Evolutionary conservation across 2,797 vertebrate species (phyloP).

Genomic region (Sebastes goodei): DNA sequence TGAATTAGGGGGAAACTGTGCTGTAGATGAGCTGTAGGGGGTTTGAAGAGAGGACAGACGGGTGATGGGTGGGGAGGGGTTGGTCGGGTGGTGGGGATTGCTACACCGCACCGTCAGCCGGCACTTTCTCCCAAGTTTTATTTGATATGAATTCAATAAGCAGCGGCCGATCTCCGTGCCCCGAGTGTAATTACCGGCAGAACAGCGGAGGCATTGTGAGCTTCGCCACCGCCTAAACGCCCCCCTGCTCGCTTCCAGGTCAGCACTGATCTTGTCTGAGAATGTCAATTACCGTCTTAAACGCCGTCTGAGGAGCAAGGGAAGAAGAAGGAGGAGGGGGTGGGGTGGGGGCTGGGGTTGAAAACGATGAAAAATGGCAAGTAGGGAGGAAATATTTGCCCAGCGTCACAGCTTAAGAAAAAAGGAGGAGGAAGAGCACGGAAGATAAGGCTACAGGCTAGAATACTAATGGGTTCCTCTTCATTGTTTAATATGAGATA

Average conservation of each 20-base stretch:
- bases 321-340: not conserved
- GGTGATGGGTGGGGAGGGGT: slow-evolving; percentile 1
- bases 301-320: slow-evolving; percentile 50
- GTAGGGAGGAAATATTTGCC: slow-evolving; percentile 59
- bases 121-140: slow-evolving; percentile 66
- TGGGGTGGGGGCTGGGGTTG: not conserved
- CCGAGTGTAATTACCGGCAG: slow-evolving; percentile 79
- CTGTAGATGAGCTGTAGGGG: slow-evolving; percentile 29
- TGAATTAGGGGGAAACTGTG: slow-evolving; percentile 61
- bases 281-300: slow-evolving; percentile 84
- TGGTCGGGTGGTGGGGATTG: slow-evolving; percentile 26
- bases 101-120: slow-evolving; percentile 9
- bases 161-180: slow-evolving; percentile 66
- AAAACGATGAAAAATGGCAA: slow-evolving; percentile 43
- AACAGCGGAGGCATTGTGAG: slow-evolving; percentile 76
- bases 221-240: slow-evolving; percentile 68
- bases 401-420: slow-evolving; percentile 31
- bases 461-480: slow-evolving; percentile 56
- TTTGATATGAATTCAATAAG: slow-evolving; percentile 85
- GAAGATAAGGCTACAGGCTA: slow-evolving; percentile 27
- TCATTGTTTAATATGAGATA: slow-evolving; percentile 33
- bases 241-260: slow-evolving; percentile 74
- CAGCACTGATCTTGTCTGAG: slow-evolving; percentile 80
- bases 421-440: slow-evolving; percentile 15
- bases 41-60: slow-evolving; percentile 9